Evolutionary conservation across 2,113 vertebrate species (phyloP).

Genomic region (Apeltes quadracus): DNA sequence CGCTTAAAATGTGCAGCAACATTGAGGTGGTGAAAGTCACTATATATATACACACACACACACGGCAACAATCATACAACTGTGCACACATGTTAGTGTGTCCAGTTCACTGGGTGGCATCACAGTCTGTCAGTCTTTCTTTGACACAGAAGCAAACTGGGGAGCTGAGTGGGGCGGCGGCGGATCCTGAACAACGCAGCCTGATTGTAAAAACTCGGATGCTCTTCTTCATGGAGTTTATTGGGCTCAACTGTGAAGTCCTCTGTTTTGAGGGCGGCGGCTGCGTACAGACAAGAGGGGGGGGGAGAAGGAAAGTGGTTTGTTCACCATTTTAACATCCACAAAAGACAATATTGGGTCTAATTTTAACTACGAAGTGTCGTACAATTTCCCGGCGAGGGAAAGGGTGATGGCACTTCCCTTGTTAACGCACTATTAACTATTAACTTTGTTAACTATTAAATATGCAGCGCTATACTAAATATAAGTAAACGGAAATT

Average conservation of each 20-base stretch:
- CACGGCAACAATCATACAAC: slow-evolving; percentile 45
- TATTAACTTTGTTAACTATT: too few species aligned
- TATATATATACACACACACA: slow-evolving; percentile 50
- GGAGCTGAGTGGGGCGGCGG: slow-evolving; percentile 50
- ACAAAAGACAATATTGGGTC: slow-evolving; percentile 11
- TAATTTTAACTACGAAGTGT: not conserved
- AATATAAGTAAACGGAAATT: not conserved
- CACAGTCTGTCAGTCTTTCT: slow-evolving; percentile 32
- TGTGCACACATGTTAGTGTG: slow-evolving; percentile 40
- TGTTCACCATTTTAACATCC: not conserved
- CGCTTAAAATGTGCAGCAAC: slow-evolving; percentile 52
- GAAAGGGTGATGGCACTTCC: not conserved
- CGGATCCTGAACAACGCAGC: slow-evolving; percentile 36
- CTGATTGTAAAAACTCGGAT: slow-evolving; percentile 42
- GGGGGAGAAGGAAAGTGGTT: not conserved
- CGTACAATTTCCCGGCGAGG: not conserved
- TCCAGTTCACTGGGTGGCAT: slow-evolving; percentile 61
- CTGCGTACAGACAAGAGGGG: slow-evolving; percentile 33
- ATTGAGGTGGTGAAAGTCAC: slow-evolving; percentile 61
- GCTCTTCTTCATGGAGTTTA: slow-evolving; percentile 33
- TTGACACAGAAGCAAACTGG: slow-evolving; percentile 28
- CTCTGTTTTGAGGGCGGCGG: slow-evolving; percentile 20
- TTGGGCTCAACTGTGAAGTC: slow-evolving; percentile 45
- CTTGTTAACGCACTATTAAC: not conserved
- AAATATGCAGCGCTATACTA: not conserved